Percentiles rank a stretch among this genome's conserved stretches.
These are phyloP conservation scores for Percina caprodes DNA, from an alignment of 2,113 vertebrate genomes.

Conservation along the genomic window DNA sequence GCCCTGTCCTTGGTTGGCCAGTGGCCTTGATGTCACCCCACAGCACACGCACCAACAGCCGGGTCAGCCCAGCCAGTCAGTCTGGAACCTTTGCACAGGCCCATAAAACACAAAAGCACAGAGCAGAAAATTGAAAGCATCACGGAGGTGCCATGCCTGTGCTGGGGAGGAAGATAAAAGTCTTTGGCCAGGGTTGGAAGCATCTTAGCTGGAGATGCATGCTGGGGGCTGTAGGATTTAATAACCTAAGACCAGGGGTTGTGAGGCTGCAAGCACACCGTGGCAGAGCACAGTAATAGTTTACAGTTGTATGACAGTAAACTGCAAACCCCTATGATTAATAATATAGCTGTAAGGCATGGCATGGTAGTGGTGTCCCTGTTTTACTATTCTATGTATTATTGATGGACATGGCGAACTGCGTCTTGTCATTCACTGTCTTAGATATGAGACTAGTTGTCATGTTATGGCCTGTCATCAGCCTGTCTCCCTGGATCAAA, in stretches of 20 bases:
- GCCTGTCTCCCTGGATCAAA: slow-evolving; percentile 75
- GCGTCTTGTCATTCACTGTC: slow-evolving; percentile 73
- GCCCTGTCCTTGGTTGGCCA: slow-evolving; percentile 66
- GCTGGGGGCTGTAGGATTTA: slow-evolving; percentile 82
- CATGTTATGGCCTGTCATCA: slow-evolving; percentile 67
- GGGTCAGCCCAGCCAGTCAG: slow-evolving; percentile 78
- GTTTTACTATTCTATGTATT: slow-evolving; percentile 73
- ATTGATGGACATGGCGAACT: slow-evolving; percentile 61
- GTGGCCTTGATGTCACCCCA: slow-evolving; percentile 77
- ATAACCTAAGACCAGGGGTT: slow-evolving; percentile 80
- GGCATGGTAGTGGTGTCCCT: slow-evolving; percentile 57
- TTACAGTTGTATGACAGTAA: slow-evolving; percentile 80
- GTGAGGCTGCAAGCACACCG: slow-evolving; percentile 69
- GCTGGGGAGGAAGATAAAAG: slow-evolving; percentile 84
- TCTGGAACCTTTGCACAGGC: slow-evolving; percentile 80
- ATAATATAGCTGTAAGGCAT: slow-evolving; percentile 75
- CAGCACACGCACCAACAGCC: slow-evolving; percentile 63
- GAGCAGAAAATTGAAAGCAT: slow-evolving; percentile 90
- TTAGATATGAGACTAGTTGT: slow-evolving; percentile 64
- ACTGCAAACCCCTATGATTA: slow-evolving; percentile 75
- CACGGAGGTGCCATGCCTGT: slow-evolving; percentile 82
- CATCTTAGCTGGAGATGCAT: slow-evolving; percentile 77
- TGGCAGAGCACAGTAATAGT: slow-evolving; percentile 69
- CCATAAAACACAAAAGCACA: slow-evolving; percentile 85
- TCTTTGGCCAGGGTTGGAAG: slow-evolving; percentile 79